A percentile compares a stretch with the other conserved stretches of the same genome.
Conservation (phyloP, 2,797 vertebrate species). For the Borostomias antarcticus region DNA sequence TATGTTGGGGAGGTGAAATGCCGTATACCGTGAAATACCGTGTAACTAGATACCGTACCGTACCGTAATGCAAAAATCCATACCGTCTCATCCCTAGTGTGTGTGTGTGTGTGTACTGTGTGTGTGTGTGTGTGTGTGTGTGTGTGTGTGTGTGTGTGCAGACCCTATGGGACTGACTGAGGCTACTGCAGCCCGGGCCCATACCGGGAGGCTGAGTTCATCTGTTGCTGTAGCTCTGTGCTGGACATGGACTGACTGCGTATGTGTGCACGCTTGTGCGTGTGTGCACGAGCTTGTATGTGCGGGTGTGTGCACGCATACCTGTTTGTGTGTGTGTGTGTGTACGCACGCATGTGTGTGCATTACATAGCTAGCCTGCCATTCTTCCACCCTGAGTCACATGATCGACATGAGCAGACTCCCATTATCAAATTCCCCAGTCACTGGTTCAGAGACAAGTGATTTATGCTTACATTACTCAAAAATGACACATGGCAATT, state of each 20-base stretch:
- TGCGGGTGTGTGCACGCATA: neutral
- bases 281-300: neutral
- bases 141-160: conserved; percentile 15
- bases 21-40: too few relatives aligned
- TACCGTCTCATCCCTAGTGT: too few relatives aligned
- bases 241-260: too few relatives aligned
- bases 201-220: conserved; percentile 70
- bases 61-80: too few relatives aligned
- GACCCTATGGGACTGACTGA: neutral
- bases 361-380: conserved; percentile 1
- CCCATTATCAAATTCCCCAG: conserved; percentile 51
- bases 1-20: too few relatives aligned
- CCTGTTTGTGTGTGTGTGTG: conserved; percentile 8
- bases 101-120: neutral
- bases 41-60: too few relatives aligned
- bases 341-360: neutral
- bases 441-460: conserved; percentile 45
- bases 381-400: conserved; percentile 41
- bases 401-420: conserved; percentile 42
- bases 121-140: conserved; percentile 18
- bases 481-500: conserved; percentile 50
- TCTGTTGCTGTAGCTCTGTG: conserved; percentile 51
- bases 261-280: neutral
- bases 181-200: neutral
- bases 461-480: conserved; percentile 54